Evolutionary conservation across 2,888 invertebrate species (phyloP), one percentile per base, ranked within the genome.

Genomic region (Tyria jacobaeae): DNA sequence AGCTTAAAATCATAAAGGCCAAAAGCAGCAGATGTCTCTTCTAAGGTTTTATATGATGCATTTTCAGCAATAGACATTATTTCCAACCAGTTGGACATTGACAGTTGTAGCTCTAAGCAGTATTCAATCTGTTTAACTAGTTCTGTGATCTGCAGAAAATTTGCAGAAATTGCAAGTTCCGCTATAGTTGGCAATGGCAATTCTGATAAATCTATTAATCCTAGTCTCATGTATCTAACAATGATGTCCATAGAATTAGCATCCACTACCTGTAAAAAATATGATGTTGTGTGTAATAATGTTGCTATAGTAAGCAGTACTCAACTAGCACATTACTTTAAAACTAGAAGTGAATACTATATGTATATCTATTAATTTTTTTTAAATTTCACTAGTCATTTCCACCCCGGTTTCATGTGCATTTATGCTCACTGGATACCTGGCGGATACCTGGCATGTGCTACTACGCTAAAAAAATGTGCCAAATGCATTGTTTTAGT

Each of bases 131-230:
- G 90, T 75, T 88, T 92, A 1, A 83, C 81, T 0, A 94, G 81
- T 73, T 93, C 91, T 9, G 84, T 86, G 10, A 93, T 85, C 80
- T 92, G 94, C 35, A 94, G 76, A 55, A 89, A 93, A 72, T 86
- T 89, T 0, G 91, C 91, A 59, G 91, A 87, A 37, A 82, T 55
- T 1, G 89, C 86, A 49, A 94, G 67, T n/a, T 88, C 85, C 9
- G 81, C 81, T 41, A 93, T 76, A 7, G 73, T 80, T 7, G 73
- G 57, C 10, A 89, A 61, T 9, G 87, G 66, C 64, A 85, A 79
- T 34, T 89, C 89, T 39, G 83, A 78, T 14, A 94, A 76, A 70
- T 91, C 89, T 67, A 92, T 86, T 7, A 88, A 65, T 14, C 91
- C 91, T 53, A 86, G 73, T 59, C 86, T 76, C 87, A 93, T 91